phyloP scores from a whole-genome alignment of 2,113 vertebrate genomes.

The Platysternon megacephalum region DNA sequence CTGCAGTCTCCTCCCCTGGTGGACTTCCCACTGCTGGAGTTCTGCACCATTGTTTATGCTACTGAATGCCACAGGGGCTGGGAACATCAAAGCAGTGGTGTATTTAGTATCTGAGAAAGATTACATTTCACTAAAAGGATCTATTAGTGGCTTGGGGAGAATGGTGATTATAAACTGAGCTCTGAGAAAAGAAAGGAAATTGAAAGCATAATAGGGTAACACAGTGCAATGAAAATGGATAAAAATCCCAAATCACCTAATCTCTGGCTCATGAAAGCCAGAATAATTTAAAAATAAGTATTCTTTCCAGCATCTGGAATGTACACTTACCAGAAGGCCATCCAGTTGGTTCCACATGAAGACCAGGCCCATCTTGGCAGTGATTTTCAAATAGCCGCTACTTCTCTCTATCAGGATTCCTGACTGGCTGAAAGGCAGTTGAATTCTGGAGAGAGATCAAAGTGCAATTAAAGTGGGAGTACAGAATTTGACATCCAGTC shows the following conservation, averaged over 20 bases:
- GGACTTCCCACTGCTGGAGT: not conserved
- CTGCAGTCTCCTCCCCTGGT: not conserved
- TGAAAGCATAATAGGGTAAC: not conserved
- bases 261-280: not conserved
- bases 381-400: slow-evolving; percentile 78
- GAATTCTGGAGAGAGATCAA: slow-evolving; percentile 71
- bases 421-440: slow-evolving; percentile 81
- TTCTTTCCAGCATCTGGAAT: not conserved
- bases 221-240: not conserved
- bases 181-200: not conserved
- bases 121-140: not conserved
- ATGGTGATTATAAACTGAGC: not conserved
- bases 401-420: slow-evolving; percentile 82
- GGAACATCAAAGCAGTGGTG: not conserved
- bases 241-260: not conserved
- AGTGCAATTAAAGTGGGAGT: rapidly evolving
- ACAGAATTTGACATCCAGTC: not conserved
- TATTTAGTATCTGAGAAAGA: not conserved
- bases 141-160: rapidly evolving
- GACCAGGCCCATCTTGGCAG: slow-evolving; percentile 83
- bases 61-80: not conserved
- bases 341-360: slow-evolving; percentile 85
- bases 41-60: not conserved
- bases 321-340: slow-evolving; percentile 81
- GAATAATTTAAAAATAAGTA: not conserved